Conservation (phyloP, 2,113 vertebrate genomes). For the Poeciliopsis occidentalis region DNA sequence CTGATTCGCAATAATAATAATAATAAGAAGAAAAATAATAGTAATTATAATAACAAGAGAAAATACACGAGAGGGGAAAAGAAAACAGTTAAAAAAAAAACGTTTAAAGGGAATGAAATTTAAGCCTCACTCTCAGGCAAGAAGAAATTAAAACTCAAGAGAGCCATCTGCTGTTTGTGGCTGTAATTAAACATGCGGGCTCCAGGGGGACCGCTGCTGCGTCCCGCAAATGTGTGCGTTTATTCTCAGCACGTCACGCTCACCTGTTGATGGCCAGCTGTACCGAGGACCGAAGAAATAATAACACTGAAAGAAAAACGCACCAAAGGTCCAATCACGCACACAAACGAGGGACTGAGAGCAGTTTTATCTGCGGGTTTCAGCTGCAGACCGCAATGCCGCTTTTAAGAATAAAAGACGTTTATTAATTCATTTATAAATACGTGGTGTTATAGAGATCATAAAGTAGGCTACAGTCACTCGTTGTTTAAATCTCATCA, state of each 20-base stretch:
- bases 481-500: too few relatives aligned
- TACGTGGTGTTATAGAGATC: too few relatives aligned
- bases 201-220: constrained; percentile 19
- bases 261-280: constrained; percentile 61
- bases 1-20: not conserved
- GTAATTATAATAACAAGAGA: too few relatives aligned
- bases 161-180: constrained; percentile 98
- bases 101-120: not conserved
- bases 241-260: not conserved
- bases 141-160: constrained; percentile 91
- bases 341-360: not conserved
- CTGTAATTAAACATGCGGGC: constrained; percentile 81
- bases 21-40: too few relatives aligned
- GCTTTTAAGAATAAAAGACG: too few relatives aligned
- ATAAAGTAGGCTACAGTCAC: too few relatives aligned
- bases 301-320: not conserved
- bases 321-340: not conserved
- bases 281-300: not conserved
- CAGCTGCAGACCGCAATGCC: too few relatives aligned
- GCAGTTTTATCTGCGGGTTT: not conserved
- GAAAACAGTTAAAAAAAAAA: not conserved
- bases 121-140: constrained; percentile 44
- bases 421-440: too few relatives aligned
- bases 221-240: not conserved
- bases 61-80: not conserved